Base-by-base conservation (phyloP, 2,113 vertebrate species). In the Neoarius graeffei region DNA sequence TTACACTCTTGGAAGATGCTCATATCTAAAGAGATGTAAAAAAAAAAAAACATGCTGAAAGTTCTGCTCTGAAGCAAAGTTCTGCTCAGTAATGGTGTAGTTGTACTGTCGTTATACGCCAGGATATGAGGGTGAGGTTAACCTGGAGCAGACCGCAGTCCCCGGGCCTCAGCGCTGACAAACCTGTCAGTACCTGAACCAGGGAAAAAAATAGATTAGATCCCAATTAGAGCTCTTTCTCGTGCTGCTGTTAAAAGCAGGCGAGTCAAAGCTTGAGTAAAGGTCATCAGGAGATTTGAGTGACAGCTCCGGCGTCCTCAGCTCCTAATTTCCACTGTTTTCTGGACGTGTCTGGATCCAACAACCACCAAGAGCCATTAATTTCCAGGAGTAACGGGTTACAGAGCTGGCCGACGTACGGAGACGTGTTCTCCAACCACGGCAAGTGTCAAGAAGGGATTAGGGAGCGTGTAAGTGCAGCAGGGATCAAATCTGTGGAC, bases 401-500 rank as follows among this genome's bases (percentile, higher is more conserved):
- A 99, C 97, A 99, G 99, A 98, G 98, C 97, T 98, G 97, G 96
- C 97, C 98, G 98, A 99, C 97, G 99, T 98, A 97, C 98, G 97
- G 97, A 97, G 96, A 97, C 97, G 97, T 97, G 96, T 97, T 98
- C 99, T 98, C 97, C 97, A 97, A 96, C 97, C 96, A 96, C 97
- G 97, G 96, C 96, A 97, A 73, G 82, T 80, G 82, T 89, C 85
- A 96, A 96, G 96, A 96, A 97, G 96, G 97, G 97, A 99, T 99
- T 99, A 99, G 97, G 98, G 98, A 97, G 97, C 97, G 97, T 98
- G 97, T 98, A 98, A 99, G 20, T 56, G 66, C 77, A 59, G 86
- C 64, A 9, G 54, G 27, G 79, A 73, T 90, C 84, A 87, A 90
- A 90, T 52, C 84, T 80, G 35, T 48, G 69, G 66, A 57, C 87